These are phyloP conservation scores for Heterotilapia buettikoferi DNA, from an alignment of 2,113 vertebrate genomes.

Conservation along the genomic window DNA sequence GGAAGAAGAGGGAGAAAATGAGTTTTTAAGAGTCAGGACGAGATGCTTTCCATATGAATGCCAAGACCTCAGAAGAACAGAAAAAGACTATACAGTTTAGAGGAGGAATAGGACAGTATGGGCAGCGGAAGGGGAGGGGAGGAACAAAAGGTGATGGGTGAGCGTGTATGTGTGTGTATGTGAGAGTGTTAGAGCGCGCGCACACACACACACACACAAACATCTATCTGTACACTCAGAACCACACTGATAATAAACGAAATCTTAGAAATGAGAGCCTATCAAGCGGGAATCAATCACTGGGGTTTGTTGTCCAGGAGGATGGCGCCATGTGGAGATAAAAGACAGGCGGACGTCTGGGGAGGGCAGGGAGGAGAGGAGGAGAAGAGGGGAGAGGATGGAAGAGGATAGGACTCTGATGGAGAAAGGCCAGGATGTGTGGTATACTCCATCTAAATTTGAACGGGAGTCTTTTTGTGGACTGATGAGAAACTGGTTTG, in stretches of 20 bases:
- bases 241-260: conserved; percentile 94
- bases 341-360: conserved; percentile 79
- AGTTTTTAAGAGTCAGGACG: conserved; percentile 4
- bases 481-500: background rate
- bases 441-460: background rate
- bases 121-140: background rate
- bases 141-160: conserved; percentile 56
- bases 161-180: background rate
- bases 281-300: conserved; percentile 99
- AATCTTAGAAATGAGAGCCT: conserved; percentile 88
- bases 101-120: conserved; percentile 42
- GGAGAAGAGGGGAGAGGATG: conserved; percentile 82
- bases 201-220: background rate
- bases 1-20: conserved; percentile 17
- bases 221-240: conserved; percentile 63
- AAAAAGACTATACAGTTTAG: conserved; percentile 12
- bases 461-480: background rate
- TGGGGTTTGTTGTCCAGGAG: conserved; percentile 90
- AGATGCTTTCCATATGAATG: conserved; percentile 43
- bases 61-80: conserved; percentile 13
- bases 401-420: conserved; percentile 29
- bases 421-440: background rate
- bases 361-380: background rate
- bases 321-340: conserved; percentile 93
- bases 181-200: background rate